Evolutionary conservation across 2,113 vertebrate genomes (phyloP).

Genomic region (Corythaixoides concolor): DNA sequence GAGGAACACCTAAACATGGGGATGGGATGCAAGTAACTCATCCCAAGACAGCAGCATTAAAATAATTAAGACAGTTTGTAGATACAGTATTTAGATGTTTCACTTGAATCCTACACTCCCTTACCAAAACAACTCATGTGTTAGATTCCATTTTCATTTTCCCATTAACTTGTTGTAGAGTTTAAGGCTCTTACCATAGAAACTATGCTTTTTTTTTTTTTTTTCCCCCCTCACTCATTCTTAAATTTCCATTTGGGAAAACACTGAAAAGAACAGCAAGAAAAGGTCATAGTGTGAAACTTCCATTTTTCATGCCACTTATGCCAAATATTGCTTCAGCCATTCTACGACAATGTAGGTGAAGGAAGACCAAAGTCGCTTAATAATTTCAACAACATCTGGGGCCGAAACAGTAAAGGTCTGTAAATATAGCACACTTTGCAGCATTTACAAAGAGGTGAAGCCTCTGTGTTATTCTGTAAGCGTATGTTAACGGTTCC

Average conservation of each 20-base stretch:
- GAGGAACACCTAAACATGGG: not conserved
- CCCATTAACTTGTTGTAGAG: not conserved
- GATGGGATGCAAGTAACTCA: not conserved
- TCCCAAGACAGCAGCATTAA: not conserved
- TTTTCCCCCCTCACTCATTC: not conserved
- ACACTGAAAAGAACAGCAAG: not conserved
- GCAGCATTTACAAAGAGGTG: constrained; percentile 34
- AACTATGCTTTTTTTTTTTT: not conserved
- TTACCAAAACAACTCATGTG: not conserved
- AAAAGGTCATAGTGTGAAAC: constrained; percentile 46
- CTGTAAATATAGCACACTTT: constrained; percentile 74
- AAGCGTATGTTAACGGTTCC: not conserved
- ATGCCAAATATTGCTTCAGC: constrained; percentile 74
- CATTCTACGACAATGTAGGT: constrained; percentile 36
- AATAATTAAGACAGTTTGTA: not conserved
- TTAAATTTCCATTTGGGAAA: constrained; percentile 21
- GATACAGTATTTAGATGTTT: not conserved
- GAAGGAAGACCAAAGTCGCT: constrained; percentile 73
- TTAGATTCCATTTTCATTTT: constrained; percentile 31
- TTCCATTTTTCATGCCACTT: constrained; percentile 83
- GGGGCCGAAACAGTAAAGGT: constrained; percentile 76
- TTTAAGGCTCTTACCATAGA: not conserved
- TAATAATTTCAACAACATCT: constrained; percentile 57
- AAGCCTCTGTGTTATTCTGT: constrained; percentile 6
- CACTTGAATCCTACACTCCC: not conserved